Evolutionary conservation across 2,888 invertebrate genomes (phyloP), one percentile per base, ranked within the genome.

Genomic region (Vandiemenella viatica): DNA sequence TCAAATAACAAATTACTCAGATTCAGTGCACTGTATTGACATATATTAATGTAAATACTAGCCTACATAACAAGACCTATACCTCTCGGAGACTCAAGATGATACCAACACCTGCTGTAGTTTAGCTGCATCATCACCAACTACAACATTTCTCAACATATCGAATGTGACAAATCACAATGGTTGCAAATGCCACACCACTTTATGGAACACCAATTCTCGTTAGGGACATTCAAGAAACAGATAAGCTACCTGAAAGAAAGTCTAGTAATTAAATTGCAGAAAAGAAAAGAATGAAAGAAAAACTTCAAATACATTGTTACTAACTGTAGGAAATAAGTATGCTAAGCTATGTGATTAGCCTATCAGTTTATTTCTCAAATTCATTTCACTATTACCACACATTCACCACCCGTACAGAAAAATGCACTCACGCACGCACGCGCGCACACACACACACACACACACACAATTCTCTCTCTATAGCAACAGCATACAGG

Each of bases 141-240:
- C 32, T 32, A n/a, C 13, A 32, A 32, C 32, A 32, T 32, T 10
- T 32, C 32, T 32, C n/a, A 32, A 32, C 32, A 32, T 32, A 13
- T n/a, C n/a, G 20, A 42, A 42, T 42, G n/a, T 42, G 19, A 18
- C 18, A 42, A 19, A 42, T 41, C 38, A 16, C 21, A 38, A 21
- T 46, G 46, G 23, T 20, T 37, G 19, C 46, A 22, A 43, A 44
- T 50, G 49, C 48, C 51, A 49, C 37, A 51, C 51, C 53, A 53
- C 53, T 53, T 53, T 53, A 53, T 53, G 53, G 53, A 53, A 47
- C 51, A 53, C 53, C 53, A 51, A 51, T 45, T 50, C 53, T 53
- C 47, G 49, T 51, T 44, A 49, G 42, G 43, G 41, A 48, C 43
- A 52, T 48, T 45, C 22, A 41, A 23, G 23, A 46, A 45, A 37